Conservation (phyloP, 2,113 vertebrate species). For the Drymodes brunneopygia region DNA sequence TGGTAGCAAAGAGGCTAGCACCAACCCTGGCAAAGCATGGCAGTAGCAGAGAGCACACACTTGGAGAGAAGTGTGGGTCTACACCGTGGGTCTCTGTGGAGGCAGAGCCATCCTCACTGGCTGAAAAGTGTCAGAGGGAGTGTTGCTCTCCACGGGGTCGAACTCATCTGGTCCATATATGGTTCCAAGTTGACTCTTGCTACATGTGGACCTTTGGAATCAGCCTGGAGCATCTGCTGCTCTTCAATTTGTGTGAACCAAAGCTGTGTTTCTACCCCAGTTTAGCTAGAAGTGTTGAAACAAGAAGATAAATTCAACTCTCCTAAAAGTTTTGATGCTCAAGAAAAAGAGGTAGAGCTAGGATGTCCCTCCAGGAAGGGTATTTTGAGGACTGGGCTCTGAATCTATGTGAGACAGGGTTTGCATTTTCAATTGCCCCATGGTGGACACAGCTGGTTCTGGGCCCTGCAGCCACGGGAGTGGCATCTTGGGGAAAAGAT, state of each 20-base stretch:
- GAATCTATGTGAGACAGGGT: not conserved
- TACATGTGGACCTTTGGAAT: not conserved
- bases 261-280: not conserved
- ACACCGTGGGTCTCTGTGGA: accelerated
- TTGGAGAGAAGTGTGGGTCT: not conserved
- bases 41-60: not conserved
- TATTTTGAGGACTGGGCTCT: not conserved
- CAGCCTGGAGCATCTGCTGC: not conserved
- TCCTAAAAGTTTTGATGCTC: not conserved
- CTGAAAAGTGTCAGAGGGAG: accelerated
- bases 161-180: accelerated
- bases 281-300: not conserved
- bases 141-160: not conserved
- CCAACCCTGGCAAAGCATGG: not conserved
- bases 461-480: accelerated
- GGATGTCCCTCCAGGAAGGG: not conserved
- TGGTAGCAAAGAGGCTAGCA: not conserved
- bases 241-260: not conserved
- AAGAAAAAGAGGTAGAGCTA: not conserved
- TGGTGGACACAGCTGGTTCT: not conserved
- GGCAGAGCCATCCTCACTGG: not conserved
- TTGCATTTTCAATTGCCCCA: not conserved
- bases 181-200: not conserved
- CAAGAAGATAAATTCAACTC: not conserved
- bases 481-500: accelerated